Evolutionary conservation across 2,888 invertebrate genomes (phyloP).

Genomic region (Phengaris arion): DNA sequence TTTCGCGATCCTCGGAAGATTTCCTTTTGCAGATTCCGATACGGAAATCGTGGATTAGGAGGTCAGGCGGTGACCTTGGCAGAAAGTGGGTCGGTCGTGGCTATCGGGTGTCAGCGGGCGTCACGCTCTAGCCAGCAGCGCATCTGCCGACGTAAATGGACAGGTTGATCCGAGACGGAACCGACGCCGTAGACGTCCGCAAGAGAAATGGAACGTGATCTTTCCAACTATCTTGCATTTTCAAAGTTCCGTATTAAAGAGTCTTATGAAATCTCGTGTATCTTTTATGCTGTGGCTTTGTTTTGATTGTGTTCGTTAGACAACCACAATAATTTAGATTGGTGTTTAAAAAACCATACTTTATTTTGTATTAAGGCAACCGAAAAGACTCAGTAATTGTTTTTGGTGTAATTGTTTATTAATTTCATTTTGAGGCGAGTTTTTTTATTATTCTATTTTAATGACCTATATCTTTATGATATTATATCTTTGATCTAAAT

Average conservation of each 20-base stretch:
- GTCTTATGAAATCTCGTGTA: too few species aligned
- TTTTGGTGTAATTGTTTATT: too few species aligned
- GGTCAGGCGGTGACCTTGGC: conserved; percentile 75
- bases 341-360: too few species aligned
- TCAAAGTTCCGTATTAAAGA: neutral
- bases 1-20: conserved; percentile 28
- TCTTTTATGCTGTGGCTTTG: too few species aligned
- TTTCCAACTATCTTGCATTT: neutral
- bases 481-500: neutral
- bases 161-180: conserved; percentile 26
- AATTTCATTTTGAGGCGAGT: too few species aligned
- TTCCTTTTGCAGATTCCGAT: conserved; percentile 35
- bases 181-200: neutral
- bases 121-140: conserved; percentile 63
- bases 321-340: too few species aligned
- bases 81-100: conserved; percentile 75
- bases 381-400: too few species aligned
- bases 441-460: too few species aligned
- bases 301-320: too few species aligned
- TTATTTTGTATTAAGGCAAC: too few species aligned
- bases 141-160: conserved; percentile 33
- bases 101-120: conserved; percentile 72
- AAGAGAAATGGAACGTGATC: conserved; percentile 10
- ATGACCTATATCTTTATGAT: neutral
- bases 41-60: conserved; percentile 61